Evolutionary conservation across 2,113 vertebrate genomes (phyloP).

Genomic region (Myiagra hebetior): DNA sequence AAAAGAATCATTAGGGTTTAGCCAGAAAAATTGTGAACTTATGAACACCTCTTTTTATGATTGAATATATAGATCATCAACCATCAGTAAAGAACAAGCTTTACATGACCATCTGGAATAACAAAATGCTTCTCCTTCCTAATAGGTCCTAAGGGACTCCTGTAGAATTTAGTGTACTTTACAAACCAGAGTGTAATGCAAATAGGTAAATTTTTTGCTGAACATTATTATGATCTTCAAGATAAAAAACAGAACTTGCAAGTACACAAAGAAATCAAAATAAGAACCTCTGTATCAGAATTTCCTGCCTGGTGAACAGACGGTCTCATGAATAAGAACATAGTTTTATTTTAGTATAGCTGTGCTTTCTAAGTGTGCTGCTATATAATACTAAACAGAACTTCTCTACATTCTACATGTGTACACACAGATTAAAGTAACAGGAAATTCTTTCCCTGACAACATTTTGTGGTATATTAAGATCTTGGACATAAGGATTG

Average conservation of each 20-base stretch:
- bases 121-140: background rate
- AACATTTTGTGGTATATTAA: background rate
- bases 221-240: background rate
- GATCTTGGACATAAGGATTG: background rate
- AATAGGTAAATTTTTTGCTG: background rate
- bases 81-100: background rate
- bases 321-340: background rate
- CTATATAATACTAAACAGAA: background rate
- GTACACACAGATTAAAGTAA: background rate
- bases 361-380: background rate
- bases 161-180: background rate
- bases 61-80: background rate
- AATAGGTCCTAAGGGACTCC: background rate
- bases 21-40: fast-evolving
- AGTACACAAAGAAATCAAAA: background rate
- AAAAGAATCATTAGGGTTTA: background rate
- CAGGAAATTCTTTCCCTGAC: background rate
- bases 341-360: background rate
- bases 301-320: background rate
- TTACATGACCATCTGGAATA: background rate
- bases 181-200: background rate
- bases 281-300: background rate
- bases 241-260: background rate
- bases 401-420: background rate
- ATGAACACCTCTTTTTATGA: background rate